Conservation (phyloP, 2,797 vertebrate genomes). For the Chiroxiphia lanceolata region DNA sequence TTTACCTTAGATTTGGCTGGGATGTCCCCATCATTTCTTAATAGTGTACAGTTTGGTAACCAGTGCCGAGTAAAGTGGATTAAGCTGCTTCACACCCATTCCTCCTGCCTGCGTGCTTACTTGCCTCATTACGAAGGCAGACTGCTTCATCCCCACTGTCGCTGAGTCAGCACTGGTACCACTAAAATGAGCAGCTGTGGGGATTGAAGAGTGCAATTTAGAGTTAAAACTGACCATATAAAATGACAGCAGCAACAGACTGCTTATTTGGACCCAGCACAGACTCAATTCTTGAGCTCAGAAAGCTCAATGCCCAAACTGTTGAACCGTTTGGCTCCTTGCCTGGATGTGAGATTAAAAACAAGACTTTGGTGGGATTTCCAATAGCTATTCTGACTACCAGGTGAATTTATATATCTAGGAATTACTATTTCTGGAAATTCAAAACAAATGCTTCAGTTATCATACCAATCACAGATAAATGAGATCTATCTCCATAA, state of each 20-base stretch:
- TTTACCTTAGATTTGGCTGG: neutral
- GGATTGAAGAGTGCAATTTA: neutral
- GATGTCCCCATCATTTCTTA: neutral
- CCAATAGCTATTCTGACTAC: neutral
- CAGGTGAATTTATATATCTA: neutral
- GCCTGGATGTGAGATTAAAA: neutral
- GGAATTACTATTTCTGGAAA: neutral
- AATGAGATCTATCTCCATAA: neutral
- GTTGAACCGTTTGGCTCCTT: neutral
- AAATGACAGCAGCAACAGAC: neutral
- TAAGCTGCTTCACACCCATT: neutral
- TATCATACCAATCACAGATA: neutral
- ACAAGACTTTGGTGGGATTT: constrained; percentile 1
- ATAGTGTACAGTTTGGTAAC: neutral
- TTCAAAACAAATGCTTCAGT: constrained; percentile 7
- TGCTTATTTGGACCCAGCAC: neutral
- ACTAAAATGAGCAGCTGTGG: neutral
- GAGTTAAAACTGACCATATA: neutral
- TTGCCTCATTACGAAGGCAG: neutral
- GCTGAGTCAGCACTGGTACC: neutral
- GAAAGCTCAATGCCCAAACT: neutral
- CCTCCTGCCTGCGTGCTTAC: neutral
- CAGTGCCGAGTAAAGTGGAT: neutral
- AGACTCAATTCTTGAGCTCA: neutral
- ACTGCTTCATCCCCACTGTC: neutral